Evolutionary conservation across 2,888 invertebrate genomes (phyloP).

Genomic region (Steromphala cineraria): DNA sequence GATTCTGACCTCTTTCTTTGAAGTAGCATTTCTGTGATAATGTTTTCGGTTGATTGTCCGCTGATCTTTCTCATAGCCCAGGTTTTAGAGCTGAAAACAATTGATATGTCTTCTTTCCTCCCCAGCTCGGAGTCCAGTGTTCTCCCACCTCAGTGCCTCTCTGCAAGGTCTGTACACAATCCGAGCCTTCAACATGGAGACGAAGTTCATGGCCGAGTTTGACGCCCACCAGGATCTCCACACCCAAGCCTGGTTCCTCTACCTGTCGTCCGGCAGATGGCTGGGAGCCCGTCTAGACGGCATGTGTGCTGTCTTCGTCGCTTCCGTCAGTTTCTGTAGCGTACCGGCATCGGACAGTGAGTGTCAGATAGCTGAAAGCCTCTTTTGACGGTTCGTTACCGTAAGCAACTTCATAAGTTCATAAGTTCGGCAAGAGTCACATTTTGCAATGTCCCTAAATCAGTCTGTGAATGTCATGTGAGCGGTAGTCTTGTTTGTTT

Average conservation of each 20-base stretch:
- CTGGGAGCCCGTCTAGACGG: slow-evolving; percentile 95
- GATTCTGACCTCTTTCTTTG: too few species aligned
- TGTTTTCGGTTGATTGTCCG: too few species aligned
- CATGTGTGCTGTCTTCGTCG: slow-evolving; percentile 90
- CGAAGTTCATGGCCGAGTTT: slow-evolving; percentile 81
- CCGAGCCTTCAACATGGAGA: slow-evolving; percentile 89
- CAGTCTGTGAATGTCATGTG: too few species aligned
- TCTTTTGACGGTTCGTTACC: too few species aligned
- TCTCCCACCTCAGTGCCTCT: slow-evolving; percentile 91
- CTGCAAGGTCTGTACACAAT: slow-evolving; percentile 94
- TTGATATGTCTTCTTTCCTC: too few species aligned
- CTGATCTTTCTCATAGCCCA: too few species aligned
- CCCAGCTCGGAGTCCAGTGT: slow-evolving; percentile 93
- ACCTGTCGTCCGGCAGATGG: slow-evolving; percentile 91
- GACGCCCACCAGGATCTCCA: slow-evolving; percentile 81
- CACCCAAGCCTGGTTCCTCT: slow-evolving; percentile 93
- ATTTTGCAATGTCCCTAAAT: too few species aligned
- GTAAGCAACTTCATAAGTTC: too few species aligned
- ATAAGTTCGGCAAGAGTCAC: too few species aligned
- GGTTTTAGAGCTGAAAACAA: too few species aligned
- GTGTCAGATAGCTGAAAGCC: slow-evolving; percentile 32
- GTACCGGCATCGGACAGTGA: slow-evolving; percentile 81
- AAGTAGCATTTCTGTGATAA: too few species aligned
- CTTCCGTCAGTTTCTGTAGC: slow-evolving; percentile 89
- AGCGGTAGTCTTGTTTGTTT: too few species aligned